A percentile compares a stretch with the other conserved stretches of the same genome.
phyloP scores from a whole-genome alignment of 2,113 vertebrate genomes.

The Heterotilapia buettikoferi region DNA sequence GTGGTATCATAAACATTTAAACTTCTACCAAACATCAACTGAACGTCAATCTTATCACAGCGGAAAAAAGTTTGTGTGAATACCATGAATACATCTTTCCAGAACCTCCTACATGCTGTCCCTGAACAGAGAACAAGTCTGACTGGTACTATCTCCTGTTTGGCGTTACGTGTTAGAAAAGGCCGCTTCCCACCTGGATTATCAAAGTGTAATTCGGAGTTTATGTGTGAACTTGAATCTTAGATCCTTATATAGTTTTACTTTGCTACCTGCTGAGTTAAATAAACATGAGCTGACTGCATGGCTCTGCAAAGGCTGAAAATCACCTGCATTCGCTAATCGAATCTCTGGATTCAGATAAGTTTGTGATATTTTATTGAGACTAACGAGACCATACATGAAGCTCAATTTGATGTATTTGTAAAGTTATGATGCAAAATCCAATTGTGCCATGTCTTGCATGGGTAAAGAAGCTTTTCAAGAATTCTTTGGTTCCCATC shows the following conservation, averaged over 20 bases:
- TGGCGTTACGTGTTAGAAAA: neutral
- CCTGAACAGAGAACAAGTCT: neutral
- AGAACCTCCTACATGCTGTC: neutral
- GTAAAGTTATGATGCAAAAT: neutral
- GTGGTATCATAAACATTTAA: neutral
- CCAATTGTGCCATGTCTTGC: neutral
- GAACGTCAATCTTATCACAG: neutral
- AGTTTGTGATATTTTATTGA: neutral
- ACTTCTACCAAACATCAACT: neutral
- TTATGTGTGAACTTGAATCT: neutral
- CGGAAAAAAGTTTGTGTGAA: neutral
- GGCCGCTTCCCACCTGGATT: neutral
- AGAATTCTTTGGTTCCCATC: neutral
- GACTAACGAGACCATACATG: neutral
- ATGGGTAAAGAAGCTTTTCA: neutral
- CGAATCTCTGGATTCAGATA: neutral
- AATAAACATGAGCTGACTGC: neutral
- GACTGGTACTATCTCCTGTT: accelerated
- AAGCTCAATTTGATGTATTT: neutral
- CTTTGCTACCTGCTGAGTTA: neutral
- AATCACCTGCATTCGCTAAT: neutral
- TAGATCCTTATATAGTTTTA: neutral
- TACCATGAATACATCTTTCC: neutral
- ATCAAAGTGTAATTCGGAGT: neutral
- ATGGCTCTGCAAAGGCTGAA: neutral